Base-by-base conservation (phyloP, 2,888 invertebrate genomes). In the Pheosia gnoma region DNA sequence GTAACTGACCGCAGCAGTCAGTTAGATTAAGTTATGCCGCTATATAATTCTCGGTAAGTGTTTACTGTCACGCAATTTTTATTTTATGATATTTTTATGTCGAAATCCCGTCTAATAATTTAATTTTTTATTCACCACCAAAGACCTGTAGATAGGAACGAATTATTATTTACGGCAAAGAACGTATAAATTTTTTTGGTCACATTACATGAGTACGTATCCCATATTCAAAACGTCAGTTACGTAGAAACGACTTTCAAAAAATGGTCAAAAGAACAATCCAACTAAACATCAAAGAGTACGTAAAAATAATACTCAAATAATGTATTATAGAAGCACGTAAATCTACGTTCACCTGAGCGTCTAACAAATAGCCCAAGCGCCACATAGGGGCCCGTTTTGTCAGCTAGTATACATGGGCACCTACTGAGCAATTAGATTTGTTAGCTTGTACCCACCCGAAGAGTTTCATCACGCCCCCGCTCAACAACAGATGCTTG, bases 401-500 rank as follows among this genome's bases (percentile, higher is more conserved):
- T 89, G 88, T 92, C 92, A 90, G 85, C 74, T 77, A 72, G 82
- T 84, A 85, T 90, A 90, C 89, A 87, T 82, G 87, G 86, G 87
- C 91, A 88, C 92, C 93, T 91, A 92, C 93, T 84, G 91, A 90
- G 93, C 93, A 93, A 93, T 93, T 93, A 93, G 93, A 93, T 93
- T 92, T 93, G 93, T 93, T 92, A 92, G 90, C 90, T 90, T 93
- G 92, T 93, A 92, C 90, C 90, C 88, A 89, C 83, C 86, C 75
- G 76, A 75, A 86, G 90, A 92, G 91, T 91, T 91, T 90, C 93
- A 91, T 91, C 93, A 93, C 91, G 89, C 93, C 93, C 93, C 91
- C 91, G 90, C 89, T 91, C 93, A 93, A 94, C 94, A 94, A 94
- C 94, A 94, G 94, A 94, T 94, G 94, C 94, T 93, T 91, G 93